Evolutionary conservation across 1,140 invertebrate genomes (phyloP), one percentile per base, ranked within the genome.

Genomic region (Vanessa tameamea): DNA sequence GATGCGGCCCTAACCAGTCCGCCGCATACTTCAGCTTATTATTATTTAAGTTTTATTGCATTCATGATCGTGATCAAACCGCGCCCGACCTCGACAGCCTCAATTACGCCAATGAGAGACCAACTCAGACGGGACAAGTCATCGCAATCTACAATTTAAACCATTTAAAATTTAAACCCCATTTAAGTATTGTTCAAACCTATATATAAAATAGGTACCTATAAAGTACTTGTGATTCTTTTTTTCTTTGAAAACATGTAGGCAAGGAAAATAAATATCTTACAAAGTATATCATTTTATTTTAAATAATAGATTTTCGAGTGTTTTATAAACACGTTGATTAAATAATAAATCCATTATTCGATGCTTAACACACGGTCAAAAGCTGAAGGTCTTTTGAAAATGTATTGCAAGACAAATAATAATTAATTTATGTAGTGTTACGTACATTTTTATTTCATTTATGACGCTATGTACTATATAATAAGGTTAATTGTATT

Each of bases 21-120:
- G 50, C n/a, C 26, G 57, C 55, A 73, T 57, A 53, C 72, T 74
- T 55, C 47, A 26, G 48, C 31, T 64, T 64, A 69, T 68, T 47
- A 78, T 78, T 47, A 78, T 78, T 80, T 77, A 65, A 81, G 75
- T 83, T 85, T 82, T 80, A 87, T 87, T 85, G 82, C 86, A 82
- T 84, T 86, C 78, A 86, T 82, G 83, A 80, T 79, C 77, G 78
- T 87, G 87, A 90, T 89, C 87, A 89, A 88, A 88, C 86, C 80
- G 84, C 81, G 78, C 75, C 76, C 76, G 87, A 80, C 88, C 89
- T 88, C 88, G 88, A 23, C 78, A 72, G 79, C 75, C 76, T 80
- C 86, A 88, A 87, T 87, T 90, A 84, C 76, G 77, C 86, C 87
- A 91, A 90, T 89, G 80, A 88, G 69, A 59, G 74, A 81, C 66